Evolutionary conservation across 2,113 vertebrate genomes (phyloP), one percentile per base, ranked within the genome.

Genomic region (Capreolus pygargus): DNA sequence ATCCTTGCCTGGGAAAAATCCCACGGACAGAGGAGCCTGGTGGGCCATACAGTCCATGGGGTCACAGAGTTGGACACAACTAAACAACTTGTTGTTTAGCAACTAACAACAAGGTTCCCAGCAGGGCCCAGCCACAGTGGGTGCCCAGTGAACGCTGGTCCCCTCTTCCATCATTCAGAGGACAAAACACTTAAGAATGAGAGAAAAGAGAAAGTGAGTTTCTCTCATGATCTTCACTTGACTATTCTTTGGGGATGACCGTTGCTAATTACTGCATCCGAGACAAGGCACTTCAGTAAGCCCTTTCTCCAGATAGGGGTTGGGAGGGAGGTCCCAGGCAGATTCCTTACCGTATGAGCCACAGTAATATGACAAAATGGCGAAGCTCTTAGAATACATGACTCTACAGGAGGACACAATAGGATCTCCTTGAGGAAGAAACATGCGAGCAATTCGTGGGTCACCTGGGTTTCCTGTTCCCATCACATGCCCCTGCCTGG

Each of bases 391-490:
- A 25, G 82, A 58, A 47, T 13, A n/a, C 0, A 12, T 6, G 47
- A 58, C 45, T 21, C 45, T n/a, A 3, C 9, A 86, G 79, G 30
- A 33, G 23, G 82, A n/a, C 19, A n/a, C 0, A 1, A 28, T 27
- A 70, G 61, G 50, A 57, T 74, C 19, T 86, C 25, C 78, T 50
- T 28, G 19, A 36, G 91, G 52, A 82, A 74, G 55, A 47, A 17
- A 25, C 3, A 11, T 1, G 5, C 0, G 1, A n/a, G 50, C 21
- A 52, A 3, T 7, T 14, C 6, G 0, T 3, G 8, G 28, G 6
- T 8, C 9, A 17, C 64, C 28, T 0, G 0, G 10, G 8, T 25
- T 61, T 3, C 7, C 13, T 36, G 43, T 12, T 5, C 54, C 47
- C 27, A 14, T 1, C 1, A 1, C 9, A 8, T 0, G 1, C 8